Percentiles rank a stretch among this genome's conserved stretches.
phyloP scores from a whole-genome alignment of 2,888 invertebrate genomes.

The Brachyptera risi region DNA sequence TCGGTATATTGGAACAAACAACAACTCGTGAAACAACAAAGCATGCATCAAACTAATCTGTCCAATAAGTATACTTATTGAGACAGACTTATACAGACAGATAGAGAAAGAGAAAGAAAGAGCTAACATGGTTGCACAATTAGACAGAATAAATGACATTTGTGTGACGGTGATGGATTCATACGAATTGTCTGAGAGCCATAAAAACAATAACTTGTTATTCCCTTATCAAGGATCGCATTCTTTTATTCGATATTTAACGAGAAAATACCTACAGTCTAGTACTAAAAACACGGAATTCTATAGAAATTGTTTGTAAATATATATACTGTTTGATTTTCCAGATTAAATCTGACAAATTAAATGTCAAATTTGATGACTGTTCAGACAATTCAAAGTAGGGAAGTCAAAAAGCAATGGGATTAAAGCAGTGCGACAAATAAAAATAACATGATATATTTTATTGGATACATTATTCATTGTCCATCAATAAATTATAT shows the following conservation, averaged over 20 bases:
- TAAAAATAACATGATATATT: not conserved
- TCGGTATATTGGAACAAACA: too few species aligned
- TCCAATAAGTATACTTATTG: not conserved
- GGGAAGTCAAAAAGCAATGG: not conserved
- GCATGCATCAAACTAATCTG: not conserved
- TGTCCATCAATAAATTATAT: too few species aligned
- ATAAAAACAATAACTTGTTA: not conserved
- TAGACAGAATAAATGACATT: not conserved
- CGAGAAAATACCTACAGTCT: not conserved
- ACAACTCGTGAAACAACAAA: too few species aligned
- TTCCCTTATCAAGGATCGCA: not conserved
- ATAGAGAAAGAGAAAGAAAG: not conserved
- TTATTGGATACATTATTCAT: slow-evolving; percentile 4
- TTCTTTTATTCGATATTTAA: too few species aligned
- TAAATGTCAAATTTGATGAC: not conserved
- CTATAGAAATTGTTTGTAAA: not conserved
- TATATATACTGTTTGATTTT: slow-evolving; percentile 1
- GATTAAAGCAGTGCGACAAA: slow-evolving; percentile 7
- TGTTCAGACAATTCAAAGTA: not conserved
- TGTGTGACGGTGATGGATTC: not conserved
- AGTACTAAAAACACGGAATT: not conserved
- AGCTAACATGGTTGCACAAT: not conserved
- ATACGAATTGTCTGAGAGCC: not conserved
- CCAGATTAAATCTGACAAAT: slow-evolving; percentile 2
- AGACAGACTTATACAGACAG: not conserved